Base-by-base conservation (phyloP, 2,113 vertebrate genomes). In the Mobula birostris region DNA sequence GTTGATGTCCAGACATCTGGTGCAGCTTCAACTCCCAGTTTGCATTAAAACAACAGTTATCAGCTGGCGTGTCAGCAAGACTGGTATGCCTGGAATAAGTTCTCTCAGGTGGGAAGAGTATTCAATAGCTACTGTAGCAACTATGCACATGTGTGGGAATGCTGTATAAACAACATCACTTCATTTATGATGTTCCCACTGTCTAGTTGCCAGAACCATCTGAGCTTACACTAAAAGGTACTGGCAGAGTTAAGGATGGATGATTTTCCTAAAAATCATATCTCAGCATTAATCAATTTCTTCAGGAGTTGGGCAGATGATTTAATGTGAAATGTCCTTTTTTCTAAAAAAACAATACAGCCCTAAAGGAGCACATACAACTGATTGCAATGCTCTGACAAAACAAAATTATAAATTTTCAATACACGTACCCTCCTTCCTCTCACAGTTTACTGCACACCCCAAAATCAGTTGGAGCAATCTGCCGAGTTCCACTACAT, bases 361-460 rank as follows among this genome's bases (percentile, higher is more conserved):
- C 58, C 15, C 5, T 6, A 87, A 63, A 63, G 27, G 63, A n/a
- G 61, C 63, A 29, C 29, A 66, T 17, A 29, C 0, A 9, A 58
- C 48, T 58, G 1, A 90, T 66, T 66, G 14, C 32, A 17, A 66
- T 7, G 17, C 61, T 88, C 56, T 63, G 21, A 29, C 2, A 12
- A 14, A 21, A 17, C 32, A 32, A 91, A 91, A 40, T 66, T 66
- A 70, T 21, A 70, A 11, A 36, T 36, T 21, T 27, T 48, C 27
- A 68, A 93, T 21, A 29, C 2, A 7, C 29, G 2, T 95, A 99
- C 99, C 98, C 97, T 99, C 98, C 95, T 99, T 99, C 95, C 96
- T 98, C 95, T 99, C 99, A 96, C 99, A 99, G 95, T 98, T 98
- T 94, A 99, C 97, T 0, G 99, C 99, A 95, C 99, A 99, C 19